Percentiles rank a stretch among this genome's conserved stretches.
These are phyloP conservation scores for Drosophila nigricruria DNA, from an alignment of 2,888 invertebrate genomes.

Conservation along the genomic window DNA sequence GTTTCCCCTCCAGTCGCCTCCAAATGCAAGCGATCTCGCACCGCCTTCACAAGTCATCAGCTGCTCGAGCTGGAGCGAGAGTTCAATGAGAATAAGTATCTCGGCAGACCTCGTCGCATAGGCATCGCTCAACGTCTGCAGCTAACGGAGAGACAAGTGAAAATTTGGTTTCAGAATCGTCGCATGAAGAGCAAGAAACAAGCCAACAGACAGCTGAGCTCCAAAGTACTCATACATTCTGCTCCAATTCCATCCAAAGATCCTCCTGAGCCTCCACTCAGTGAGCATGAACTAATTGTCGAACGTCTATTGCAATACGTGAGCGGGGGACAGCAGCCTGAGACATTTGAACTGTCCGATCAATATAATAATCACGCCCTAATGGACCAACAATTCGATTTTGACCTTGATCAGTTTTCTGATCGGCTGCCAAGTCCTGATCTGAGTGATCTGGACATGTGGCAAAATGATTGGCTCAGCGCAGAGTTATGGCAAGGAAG, in stretches of 20 bases:
- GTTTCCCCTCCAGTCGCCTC: neutral
- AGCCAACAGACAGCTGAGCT: constrained; percentile 24
- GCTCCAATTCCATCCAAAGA: neutral
- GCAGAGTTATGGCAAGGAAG: constrained; percentile 4
- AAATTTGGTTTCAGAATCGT: constrained; percentile 94
- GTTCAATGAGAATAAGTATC: constrained; percentile 97
- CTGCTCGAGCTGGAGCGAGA: constrained; percentile 97
- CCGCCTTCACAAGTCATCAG: constrained; percentile 97
- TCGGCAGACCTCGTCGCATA: constrained; percentile 95
- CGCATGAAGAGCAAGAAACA: constrained; percentile 91
- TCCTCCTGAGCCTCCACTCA: neutral
- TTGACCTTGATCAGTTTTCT: neutral
- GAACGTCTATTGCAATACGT: constrained; percentile 67
- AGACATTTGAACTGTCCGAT: neutral
- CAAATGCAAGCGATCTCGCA: constrained; percentile 91
- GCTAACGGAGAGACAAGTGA: constrained; percentile 94
- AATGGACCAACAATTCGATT: constrained; percentile 1
- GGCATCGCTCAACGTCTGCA: constrained; percentile 97
- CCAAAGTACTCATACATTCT: constrained; percentile 4
- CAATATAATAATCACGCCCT: neutral
- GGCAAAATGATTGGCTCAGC: constrained; percentile 3
- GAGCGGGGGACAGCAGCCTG: neutral
- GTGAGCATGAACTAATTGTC: constrained; percentile 66
- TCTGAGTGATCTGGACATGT: neutral
- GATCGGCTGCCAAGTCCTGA: neutral